phyloP scores from a whole-genome alignment of 2,113 vertebrate species.

The Tichodroma muraria region DNA sequence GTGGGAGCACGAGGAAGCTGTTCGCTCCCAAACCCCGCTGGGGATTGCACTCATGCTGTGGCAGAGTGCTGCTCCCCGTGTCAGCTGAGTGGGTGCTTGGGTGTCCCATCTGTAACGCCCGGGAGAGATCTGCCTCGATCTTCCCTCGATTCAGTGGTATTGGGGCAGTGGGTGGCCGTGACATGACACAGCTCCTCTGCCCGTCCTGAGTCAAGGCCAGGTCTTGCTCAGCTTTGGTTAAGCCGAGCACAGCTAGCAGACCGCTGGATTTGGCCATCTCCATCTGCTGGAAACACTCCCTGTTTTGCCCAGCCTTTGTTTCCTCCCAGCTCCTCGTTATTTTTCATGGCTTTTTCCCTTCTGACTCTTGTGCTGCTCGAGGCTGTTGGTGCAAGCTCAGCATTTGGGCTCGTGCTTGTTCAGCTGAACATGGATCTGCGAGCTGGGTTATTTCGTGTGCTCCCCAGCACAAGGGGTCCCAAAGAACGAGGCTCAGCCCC shows the following conservation, averaged over 20 bases:
- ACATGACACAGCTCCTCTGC: not conserved
- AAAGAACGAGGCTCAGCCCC: rapidly evolving
- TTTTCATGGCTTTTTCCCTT: not conserved
- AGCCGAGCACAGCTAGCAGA: not conserved
- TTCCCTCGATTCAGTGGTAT: not conserved
- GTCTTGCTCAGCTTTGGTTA: not conserved
- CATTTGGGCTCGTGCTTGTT: not conserved
- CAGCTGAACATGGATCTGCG: not conserved
- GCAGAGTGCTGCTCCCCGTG: not conserved
- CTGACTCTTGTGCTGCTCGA: not conserved
- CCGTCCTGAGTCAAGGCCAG: not conserved
- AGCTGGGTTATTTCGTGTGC: not conserved
- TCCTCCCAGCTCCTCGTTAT: not conserved
- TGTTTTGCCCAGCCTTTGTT: not conserved
- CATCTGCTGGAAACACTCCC: not conserved
- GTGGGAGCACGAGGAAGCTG: not conserved
- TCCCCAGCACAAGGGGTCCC: not conserved
- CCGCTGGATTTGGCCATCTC: not conserved
- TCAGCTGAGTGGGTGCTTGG: not conserved
- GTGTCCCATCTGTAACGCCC: rapidly evolving
- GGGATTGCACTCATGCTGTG: not conserved
- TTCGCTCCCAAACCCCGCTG: not conserved
- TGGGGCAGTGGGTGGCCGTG: not conserved
- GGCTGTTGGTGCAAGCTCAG: conserved; percentile 6
- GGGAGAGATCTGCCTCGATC: not conserved